These are phyloP conservation scores for Antitype chi DNA, from an alignment of 2,888 invertebrate genomes.

Conservation along the genomic window DNA sequence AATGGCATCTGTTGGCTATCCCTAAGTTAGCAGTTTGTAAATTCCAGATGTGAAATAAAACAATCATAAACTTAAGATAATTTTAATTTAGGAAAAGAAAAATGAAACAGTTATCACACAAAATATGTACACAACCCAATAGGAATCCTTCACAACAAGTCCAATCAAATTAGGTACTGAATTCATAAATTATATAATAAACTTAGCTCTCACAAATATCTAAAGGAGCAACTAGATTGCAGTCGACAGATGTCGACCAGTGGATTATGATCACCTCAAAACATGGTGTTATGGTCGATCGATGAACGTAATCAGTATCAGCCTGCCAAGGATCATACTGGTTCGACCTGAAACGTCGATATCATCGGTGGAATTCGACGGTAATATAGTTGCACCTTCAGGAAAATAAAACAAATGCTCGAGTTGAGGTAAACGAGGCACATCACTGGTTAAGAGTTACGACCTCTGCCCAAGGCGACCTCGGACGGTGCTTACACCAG, in stretches of 20 bases:
- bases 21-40: not conserved
- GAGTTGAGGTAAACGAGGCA: conserved; percentile 2
- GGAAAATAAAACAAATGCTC: conserved; percentile 3
- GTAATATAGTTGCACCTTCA: conserved; percentile 6
- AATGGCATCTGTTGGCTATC: no score
- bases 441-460: not conserved
- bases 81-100: conserved; percentile 62
- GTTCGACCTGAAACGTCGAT: not conserved
- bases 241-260: not conserved
- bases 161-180: conserved; percentile 27
- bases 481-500: not conserved
- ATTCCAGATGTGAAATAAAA: conserved; percentile 42
- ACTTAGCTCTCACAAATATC: conserved; percentile 18
- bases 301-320: not conserved
- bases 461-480: not conserved
- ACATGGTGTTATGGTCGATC: not conserved
- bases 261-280: no score
- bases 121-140: conserved; percentile 63
- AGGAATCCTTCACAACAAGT: conserved; percentile 42
- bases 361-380: not conserved
- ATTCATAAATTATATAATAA: conserved; percentile 35
- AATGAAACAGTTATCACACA: conserved; percentile 56
- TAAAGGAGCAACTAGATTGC: conserved; percentile 13
- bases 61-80: conserved; percentile 56
- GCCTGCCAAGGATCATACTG: not conserved